Conservation (phyloP, 2,797 vertebrate species). For the Danio jaintianensis region DNA sequence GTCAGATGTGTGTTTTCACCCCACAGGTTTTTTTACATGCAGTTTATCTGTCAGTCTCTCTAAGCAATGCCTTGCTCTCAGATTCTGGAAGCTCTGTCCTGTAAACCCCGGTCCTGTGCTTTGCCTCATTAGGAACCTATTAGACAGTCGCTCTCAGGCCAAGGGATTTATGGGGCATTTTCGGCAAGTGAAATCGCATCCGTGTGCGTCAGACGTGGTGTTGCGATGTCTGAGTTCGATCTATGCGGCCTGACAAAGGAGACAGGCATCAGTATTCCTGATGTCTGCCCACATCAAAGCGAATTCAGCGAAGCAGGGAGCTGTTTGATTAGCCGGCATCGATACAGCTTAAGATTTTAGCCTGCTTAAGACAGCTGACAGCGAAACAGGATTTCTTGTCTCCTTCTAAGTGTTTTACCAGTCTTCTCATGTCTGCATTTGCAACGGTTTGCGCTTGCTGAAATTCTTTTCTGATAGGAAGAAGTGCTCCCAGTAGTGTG, state of each 20-base stretch:
- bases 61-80: constrained; percentile 11
- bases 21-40: constrained; percentile 32
- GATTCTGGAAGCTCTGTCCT: constrained; percentile 22
- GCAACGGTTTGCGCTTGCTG: constrained; percentile 26
- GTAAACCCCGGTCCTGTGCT: constrained; percentile 2
- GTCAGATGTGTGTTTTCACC: constrained; percentile 40
- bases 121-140: constrained; percentile 29
- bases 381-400: constrained; percentile 35
- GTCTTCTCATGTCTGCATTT: constrained; percentile 39
- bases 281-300: constrained; percentile 47
- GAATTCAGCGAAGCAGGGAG: constrained; percentile 42
- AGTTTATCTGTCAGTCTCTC: constrained; percentile 29
- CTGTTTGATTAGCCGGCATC: constrained; percentile 52
- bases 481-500: constrained; percentile 11
- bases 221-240: constrained; percentile 47
- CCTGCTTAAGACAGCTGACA: constrained; percentile 44
- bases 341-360: constrained; percentile 46
- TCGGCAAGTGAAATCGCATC: constrained; percentile 4
- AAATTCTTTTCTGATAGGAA: constrained; percentile 25
- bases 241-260: constrained; percentile 27
- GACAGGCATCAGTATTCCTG: constrained; percentile 53
- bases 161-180: constrained; percentile 23
- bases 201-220: constrained; percentile 27
- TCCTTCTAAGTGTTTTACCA: constrained; percentile 42
- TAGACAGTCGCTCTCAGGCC: constrained; percentile 23